Conservation (phyloP, 1,140 invertebrate genomes). For the Meloidogyne chitwoodi region DNA sequence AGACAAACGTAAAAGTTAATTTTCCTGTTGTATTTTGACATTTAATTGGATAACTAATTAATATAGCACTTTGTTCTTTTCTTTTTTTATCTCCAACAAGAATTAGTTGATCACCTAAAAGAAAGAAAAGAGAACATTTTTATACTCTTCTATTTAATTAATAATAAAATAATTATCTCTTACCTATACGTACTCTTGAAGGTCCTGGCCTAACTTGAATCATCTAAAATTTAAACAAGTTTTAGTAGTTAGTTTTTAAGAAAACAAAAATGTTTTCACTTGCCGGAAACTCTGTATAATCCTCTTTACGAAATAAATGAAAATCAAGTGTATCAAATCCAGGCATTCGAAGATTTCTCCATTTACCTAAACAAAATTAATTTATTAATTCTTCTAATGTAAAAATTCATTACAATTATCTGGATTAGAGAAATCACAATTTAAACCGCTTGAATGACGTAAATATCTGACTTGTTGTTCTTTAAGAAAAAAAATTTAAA, state of each 20-base stretch:
- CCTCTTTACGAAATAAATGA: constrained; percentile 52
- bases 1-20: neutral
- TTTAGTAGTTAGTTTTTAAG: neutral
- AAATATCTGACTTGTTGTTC: constrained; percentile 32
- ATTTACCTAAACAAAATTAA: constrained; percentile 21
- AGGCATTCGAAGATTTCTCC: constrained; percentile 43
- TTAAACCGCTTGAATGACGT: constrained; percentile 50
- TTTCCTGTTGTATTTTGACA: constrained; percentile 25
- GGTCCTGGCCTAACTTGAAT: constrained; percentile 53
- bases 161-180: neutral
- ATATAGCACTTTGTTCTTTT: constrained; percentile 48
- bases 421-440: constrained; percentile 51
- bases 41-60: constrained; percentile 44
- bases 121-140: neutral
- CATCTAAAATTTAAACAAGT: neutral
- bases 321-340: constrained; percentile 50
- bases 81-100: constrained; percentile 48
- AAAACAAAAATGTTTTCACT: neutral
- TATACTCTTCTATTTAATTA: neutral
- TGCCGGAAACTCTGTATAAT: constrained; percentile 51
- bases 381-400: neutral
- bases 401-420: constrained; percentile 26
- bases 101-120: constrained; percentile 45
- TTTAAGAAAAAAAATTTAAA: neutral
- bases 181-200: constrained; percentile 46